A percentile compares a stretch with the other conserved stretches of the same genome.
These are phyloP conservation scores for Anthophora plumipes DNA, from an alignment of 2,888 invertebrate species.

Conservation along the genomic window DNA sequence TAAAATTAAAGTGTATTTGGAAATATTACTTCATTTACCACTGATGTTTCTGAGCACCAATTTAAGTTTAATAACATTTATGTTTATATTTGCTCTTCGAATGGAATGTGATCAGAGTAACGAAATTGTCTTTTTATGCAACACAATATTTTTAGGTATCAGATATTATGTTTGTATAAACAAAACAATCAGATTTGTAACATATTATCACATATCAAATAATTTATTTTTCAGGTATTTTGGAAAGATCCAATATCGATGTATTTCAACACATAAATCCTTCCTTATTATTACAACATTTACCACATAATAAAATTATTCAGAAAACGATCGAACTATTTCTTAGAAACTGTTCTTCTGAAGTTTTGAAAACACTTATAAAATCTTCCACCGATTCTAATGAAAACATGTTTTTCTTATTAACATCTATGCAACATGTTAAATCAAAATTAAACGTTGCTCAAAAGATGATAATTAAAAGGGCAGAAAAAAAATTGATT, in stretches of 20 bases:
- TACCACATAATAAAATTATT: conserved; percentile 61
- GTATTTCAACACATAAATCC: conserved; percentile 72
- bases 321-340: conserved; percentile 72
- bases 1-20: conserved; percentile 58
- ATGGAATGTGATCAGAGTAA: conserved; percentile 63
- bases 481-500: conserved; percentile 72
- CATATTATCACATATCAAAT: no score
- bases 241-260: conserved; percentile 71
- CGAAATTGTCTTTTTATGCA: conserved; percentile 58
- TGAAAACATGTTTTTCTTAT: conserved; percentile 58
- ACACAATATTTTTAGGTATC: conserved; percentile 74
- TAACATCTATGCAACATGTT: conserved; percentile 74
- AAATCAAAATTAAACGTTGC: conserved; percentile 69
- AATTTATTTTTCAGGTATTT: conserved; percentile 74
- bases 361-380: conserved; percentile 63
- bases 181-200: not conserved
- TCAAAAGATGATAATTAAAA: conserved; percentile 69
- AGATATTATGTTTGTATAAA: conserved; percentile 1
- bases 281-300: conserved; percentile 63
- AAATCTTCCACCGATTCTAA: conserved; percentile 34
- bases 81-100: conserved; percentile 72
- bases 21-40: conserved; percentile 71
- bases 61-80: conserved; percentile 70
- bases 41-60: conserved; percentile 65
- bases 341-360: conserved; percentile 64